Base-by-base conservation (phyloP, 2,113 vertebrate species). In the Cettia cetti region DNA sequence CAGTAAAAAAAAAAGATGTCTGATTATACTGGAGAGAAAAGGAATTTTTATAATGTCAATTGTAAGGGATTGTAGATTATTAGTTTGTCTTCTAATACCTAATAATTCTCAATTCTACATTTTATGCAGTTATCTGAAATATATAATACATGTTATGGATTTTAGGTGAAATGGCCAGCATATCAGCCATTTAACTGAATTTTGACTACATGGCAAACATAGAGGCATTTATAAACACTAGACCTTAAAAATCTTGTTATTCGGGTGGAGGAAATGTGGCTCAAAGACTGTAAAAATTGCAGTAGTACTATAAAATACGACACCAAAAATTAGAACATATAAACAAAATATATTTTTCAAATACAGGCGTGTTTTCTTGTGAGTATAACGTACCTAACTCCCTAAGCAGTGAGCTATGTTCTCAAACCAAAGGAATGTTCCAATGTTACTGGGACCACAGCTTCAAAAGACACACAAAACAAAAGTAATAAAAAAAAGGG, bases 341-440 rank as follows among this genome's bases (percentile, higher is more conserved):
- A 44, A 56, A 60, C 2, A 57, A 63, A 81, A 45, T 9, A 8
- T 3, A 4, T 42, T 80, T 72, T 63, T 17, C 13, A 78, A 66
- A 91, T 59, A 27, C 19, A 50, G 26, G 7, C 21, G 3, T 28
- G 45, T 86, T 91, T 50, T 52, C 16, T 56, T 86, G 10, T 35
- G 28, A 78, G 12, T 74, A 40, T 42, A 50, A 1, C 0, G 0
- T 49, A 18, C 30, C 27, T 61, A 28, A 26, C 15, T 57, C 47
- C 27, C 21, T 40, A 39, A 75, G 18, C 9, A 66, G 13, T 33
- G 19, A 82, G 6, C 23, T 61, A 2, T 17, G 4, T 14, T 50
- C 39, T 86, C 35, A 76, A 24, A 71, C 26, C 4, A 4, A 75
- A 76, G 15, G 8, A 47, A 20, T 33, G 4, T 42, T 44, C 21